These are phyloP conservation scores for Drosophila kikkawai DNA, from an alignment of 1,140 invertebrate genomes.

Conservation along the genomic window DNA sequence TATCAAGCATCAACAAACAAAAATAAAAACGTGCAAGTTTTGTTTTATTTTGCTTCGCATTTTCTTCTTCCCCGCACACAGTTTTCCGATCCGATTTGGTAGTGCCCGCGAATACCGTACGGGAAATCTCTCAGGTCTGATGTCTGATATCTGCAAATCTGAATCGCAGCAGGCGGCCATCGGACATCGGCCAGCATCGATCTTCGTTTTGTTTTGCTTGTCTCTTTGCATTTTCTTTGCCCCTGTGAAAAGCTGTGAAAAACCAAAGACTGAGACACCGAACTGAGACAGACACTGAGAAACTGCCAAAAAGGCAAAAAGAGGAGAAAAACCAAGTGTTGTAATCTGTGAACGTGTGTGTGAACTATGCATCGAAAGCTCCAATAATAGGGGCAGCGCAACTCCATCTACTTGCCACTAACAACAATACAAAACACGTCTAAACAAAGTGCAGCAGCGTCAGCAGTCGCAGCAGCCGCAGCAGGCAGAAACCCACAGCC, in stretches of 20 bases:
- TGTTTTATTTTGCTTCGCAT: conserved; percentile 67
- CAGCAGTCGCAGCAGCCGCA: conserved; percentile 12
- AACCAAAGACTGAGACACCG: conserved; percentile 19
- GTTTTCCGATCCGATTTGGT: conserved; percentile 39
- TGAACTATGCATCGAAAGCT: conserved; percentile 49
- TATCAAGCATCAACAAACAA: conserved; percentile 67
- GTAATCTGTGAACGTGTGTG: conserved; percentile 53
- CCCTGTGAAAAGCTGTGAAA: conserved; percentile 22
- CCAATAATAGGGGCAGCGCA: conserved; percentile 47
- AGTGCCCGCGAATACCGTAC: conserved; percentile 34
- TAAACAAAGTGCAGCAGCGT: conserved; percentile 41
- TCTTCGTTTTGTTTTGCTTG: conserved; percentile 22
- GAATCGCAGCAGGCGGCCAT: conserved; percentile 31
- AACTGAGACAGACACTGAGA: conserved; percentile 24
- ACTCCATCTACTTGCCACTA: conserved; percentile 23
- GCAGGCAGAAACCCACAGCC: conserved; percentile 27
- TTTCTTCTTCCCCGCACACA: conserved; percentile 57
- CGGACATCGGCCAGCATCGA: conserved; percentile 4
- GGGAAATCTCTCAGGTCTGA: conserved; percentile 39
- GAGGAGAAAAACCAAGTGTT: conserved; percentile 49
- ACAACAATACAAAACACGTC: conserved; percentile 43
- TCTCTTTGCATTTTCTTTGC: conserved; percentile 16
- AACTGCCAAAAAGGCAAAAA: conserved; percentile 33
- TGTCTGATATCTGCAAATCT: conserved; percentile 23
- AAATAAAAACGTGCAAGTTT: conserved; percentile 57